These are phyloP conservation scores for Rhyacichthys aspro DNA, from an alignment of 2,797 vertebrate genomes.

Conservation along the genomic window DNA sequence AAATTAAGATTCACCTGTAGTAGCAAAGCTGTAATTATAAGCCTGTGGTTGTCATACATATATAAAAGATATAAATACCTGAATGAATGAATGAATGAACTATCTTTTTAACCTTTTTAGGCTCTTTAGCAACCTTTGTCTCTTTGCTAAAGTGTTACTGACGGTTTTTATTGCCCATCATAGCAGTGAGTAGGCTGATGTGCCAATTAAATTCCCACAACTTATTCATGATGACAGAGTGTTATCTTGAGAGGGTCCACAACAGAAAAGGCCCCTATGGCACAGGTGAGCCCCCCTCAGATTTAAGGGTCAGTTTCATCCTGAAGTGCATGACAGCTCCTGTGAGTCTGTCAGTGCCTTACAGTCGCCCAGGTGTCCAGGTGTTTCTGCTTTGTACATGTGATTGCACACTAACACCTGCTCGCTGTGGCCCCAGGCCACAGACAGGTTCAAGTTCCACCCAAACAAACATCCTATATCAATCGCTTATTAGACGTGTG, in stretches of 20 bases:
- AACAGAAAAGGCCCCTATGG: conserved; percentile 58
- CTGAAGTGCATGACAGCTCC: conserved; percentile 72
- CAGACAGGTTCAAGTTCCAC: conserved; percentile 76
- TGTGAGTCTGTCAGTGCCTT: conserved; percentile 57
- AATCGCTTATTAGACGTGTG: conserved; percentile 46
- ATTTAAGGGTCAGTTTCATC: conserved; percentile 69
- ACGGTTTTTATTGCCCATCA: conserved; percentile 59
- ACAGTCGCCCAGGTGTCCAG: conserved; percentile 63
- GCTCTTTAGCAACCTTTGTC: conserved; percentile 36
- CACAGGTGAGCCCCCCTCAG: conserved; percentile 77
- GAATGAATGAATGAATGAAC: conserved; percentile 28
- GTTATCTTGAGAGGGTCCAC: conserved; percentile 61
- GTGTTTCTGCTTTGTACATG: conserved; percentile 59
- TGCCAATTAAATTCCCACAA: conserved; percentile 68
- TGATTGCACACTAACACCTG: conserved; percentile 65
- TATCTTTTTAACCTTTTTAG: conserved; percentile 37
- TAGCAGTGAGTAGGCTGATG: conserved; percentile 53
- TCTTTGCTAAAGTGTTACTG: conserved; percentile 48
- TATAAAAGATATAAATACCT: conserved; percentile 9
- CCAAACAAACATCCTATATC: conserved; percentile 71
- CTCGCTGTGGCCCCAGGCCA: conserved; percentile 67
- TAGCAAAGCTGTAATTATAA: conserved; percentile 45
- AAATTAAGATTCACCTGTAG: conserved; percentile 7
- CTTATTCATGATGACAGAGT: conserved; percentile 57
- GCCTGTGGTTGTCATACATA: conserved; percentile 25